Evolutionary conservation across 2,797 vertebrate species (phyloP), one percentile per base, ranked within the genome.

Genomic region (Cryptoblepharus egeriae): DNA sequence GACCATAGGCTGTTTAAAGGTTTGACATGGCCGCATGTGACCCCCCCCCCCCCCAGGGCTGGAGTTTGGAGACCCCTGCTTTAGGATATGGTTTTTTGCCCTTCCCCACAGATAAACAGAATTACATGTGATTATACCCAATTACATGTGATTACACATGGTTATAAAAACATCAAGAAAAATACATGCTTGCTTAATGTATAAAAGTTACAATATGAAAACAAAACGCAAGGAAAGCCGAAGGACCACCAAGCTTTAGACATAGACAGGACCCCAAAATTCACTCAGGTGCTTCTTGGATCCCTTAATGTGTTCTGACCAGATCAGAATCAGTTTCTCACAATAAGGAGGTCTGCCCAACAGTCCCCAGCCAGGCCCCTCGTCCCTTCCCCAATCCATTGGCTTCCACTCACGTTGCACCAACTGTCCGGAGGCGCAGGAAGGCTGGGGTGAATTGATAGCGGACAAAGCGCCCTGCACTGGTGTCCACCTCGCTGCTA

Each of bases 361-460:
- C n/a, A 75, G 9, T 5, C 24, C 58, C 13, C 2, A 20, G 16
- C 63, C 61, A 58, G 2, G 60, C 1, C 58, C 49, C 49, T 2
- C 49, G n/a, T 58, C 18, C 69, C 49, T 71, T n/a, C n/a, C 49
- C 22, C 71, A n/a, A 3, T 22, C 73, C 65, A 0, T 0, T 3
- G 86, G 11, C 65, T 1, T 15, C 5, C 84, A 96, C 96, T 96
- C 90, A 99, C 98, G 99, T 99, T 77, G 99, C 99, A 67, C 99
- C 98, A 9, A 99, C 98, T 0, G 97, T 99, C 58, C 97, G 95
- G 57, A 99, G 97, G 63, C 97, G 98, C 18, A 99, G 96, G 88
- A 99, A 99, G 0, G 98, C 98, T 0, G 98, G 97, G 45, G 99
- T 99, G 94, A 99, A 99, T 95, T 99, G 98, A 90, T 99, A 99